These are phyloP conservation scores for Lophura nycthemera DNA, from an alignment of 2,113 vertebrate species.

Conservation along the genomic window DNA sequence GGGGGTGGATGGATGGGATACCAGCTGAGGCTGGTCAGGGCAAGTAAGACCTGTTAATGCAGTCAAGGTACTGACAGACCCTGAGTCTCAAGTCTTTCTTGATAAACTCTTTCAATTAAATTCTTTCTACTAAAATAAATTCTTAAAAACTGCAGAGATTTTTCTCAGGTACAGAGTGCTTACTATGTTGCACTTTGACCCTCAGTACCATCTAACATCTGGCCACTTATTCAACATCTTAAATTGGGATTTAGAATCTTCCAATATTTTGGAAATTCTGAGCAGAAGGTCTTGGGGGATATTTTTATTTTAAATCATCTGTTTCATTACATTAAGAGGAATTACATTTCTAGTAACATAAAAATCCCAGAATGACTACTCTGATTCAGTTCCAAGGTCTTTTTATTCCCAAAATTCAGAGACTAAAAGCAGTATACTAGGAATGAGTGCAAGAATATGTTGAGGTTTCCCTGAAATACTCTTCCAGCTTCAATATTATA, in stretches of 20 bases:
- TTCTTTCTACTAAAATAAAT: not conserved
- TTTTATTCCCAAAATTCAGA: not conserved
- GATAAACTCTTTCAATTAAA: not conserved
- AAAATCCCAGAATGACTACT: not conserved
- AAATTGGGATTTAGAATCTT: not conserved
- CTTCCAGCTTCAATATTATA: not conserved
- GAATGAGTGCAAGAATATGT: not conserved
- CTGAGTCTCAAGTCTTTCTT: not conserved
- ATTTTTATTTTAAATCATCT: not conserved
- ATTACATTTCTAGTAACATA: not conserved
- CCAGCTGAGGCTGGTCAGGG: not conserved
- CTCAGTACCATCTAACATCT: not conserved
- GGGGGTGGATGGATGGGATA: not conserved
- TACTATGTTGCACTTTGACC: not conserved
- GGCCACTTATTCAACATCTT: not conserved
- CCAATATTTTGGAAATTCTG: not conserved
- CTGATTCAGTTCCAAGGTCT: not conserved
- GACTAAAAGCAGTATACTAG: not conserved
- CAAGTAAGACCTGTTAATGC: not conserved
- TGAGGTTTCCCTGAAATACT: not conserved
- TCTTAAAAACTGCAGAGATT: not conserved
- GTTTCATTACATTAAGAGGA: not conserved
- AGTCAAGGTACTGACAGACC: not conserved
- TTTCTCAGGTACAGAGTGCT: not conserved
- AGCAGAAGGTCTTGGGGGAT: not conserved